These are phyloP conservation scores for Lamproptera curius DNA, from an alignment of 2,888 invertebrate species.

Conservation along the genomic window DNA sequence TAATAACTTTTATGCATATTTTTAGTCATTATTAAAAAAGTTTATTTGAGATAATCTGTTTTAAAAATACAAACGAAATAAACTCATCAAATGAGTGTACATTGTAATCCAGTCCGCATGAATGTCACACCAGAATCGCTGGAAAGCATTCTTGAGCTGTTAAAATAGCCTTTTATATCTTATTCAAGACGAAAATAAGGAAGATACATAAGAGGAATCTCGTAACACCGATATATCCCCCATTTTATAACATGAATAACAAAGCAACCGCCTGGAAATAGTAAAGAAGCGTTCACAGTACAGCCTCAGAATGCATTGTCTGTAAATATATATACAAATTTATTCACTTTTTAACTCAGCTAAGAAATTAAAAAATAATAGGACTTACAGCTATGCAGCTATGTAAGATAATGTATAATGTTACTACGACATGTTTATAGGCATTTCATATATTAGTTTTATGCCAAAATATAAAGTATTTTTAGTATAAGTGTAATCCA, in stretches of 20 bases:
- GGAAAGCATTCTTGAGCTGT: background rate
- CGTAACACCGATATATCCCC: slow-evolving; percentile 1
- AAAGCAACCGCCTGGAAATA: background rate
- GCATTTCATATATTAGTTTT: background rate
- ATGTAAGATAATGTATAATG: background rate
- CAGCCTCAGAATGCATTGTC: background rate
- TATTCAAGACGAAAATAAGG: background rate
- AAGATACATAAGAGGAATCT: background rate
- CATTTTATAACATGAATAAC: slow-evolving; percentile 4
- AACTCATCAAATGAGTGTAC: no score
- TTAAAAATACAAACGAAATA: no score
- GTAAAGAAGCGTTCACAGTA: background rate
- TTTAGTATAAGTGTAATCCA: no score
- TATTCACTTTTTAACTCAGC: background rate
- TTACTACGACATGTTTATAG: background rate
- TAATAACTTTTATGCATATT: no score
- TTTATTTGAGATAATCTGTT: no score
- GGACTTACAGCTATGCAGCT: background rate
- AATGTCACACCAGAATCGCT: no score
- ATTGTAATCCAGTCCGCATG: no score
- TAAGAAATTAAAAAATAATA: background rate
- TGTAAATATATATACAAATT: background rate
- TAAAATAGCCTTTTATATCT: background rate
- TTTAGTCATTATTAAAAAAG: no score
- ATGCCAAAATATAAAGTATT: background rate